phyloP scores from a whole-genome alignment of 2,113 vertebrate genomes.

The Clinocottus analis region DNA sequence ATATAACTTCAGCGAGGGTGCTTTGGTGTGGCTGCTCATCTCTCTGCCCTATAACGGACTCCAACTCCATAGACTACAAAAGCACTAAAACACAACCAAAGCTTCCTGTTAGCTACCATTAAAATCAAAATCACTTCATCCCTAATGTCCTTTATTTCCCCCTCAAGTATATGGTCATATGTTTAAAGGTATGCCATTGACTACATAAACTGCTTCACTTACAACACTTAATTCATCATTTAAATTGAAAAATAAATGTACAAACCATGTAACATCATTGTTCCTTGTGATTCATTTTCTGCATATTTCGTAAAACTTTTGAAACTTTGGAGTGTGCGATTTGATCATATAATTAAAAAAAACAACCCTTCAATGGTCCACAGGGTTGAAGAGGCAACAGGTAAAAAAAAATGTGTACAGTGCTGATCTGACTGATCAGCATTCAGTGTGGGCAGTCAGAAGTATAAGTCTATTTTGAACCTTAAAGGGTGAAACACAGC shows the following conservation, averaged over 20 bases:
- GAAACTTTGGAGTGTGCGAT: neutral
- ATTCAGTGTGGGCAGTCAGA: neutral
- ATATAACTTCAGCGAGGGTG: conserved; percentile 65
- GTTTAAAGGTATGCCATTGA: neutral
- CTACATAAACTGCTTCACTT: neutral
- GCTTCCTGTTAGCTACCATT: conserved; percentile 42
- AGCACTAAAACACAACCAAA: conserved; percentile 42
- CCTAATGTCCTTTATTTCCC: neutral
- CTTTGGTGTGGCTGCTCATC: conserved; percentile 69
- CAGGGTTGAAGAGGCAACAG: neutral
- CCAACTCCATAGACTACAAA: conserved; percentile 41
- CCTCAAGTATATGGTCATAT: neutral
- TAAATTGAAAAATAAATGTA: neutral
- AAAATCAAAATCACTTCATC: conserved; percentile 6
- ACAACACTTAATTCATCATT: neutral
- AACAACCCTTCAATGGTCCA: neutral
- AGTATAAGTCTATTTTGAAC: neutral
- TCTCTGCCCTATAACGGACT: conserved; percentile 70
- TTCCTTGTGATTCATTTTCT: neutral
- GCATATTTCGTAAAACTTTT: neutral
- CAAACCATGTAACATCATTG: neutral
- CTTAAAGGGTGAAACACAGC: conserved; percentile 6
- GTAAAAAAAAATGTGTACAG: too few relatives aligned
- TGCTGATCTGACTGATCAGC: neutral
- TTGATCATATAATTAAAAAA: neutral